phyloP scores from a whole-genome alignment of 1,140 invertebrate genomes.

The Agrypnia vestita region DNA sequence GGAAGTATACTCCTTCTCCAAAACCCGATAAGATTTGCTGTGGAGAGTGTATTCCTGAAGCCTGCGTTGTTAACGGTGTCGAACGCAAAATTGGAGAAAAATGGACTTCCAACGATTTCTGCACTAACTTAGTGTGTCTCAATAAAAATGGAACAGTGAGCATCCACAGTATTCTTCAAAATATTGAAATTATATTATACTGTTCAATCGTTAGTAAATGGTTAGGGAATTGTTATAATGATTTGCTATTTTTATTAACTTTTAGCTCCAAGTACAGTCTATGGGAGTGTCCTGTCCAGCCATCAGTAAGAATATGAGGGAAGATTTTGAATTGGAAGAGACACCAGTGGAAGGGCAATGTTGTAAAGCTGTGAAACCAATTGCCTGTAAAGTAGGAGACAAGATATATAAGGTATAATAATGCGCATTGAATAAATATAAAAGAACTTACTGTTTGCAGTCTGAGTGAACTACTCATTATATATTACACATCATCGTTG shows the following conservation, averaged over 20 bases:
- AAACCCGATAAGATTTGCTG: slow-evolving; percentile 72
- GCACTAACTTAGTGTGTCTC: slow-evolving; percentile 75
- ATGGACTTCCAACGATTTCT: slow-evolving; percentile 77
- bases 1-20: slow-evolving; percentile 50
- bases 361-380: slow-evolving; percentile 72
- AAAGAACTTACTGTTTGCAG: neutral
- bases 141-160: slow-evolving; percentile 67
- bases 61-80: slow-evolving; percentile 75
- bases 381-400: slow-evolving; percentile 74
- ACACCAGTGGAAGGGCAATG: slow-evolving; percentile 71
- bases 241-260: slow-evolving; percentile 27
- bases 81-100: slow-evolving; percentile 70
- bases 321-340: slow-evolving; percentile 72
- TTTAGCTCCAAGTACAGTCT: slow-evolving; percentile 69
- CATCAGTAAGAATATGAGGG: slow-evolving; percentile 65
- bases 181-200: neutral
- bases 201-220: neutral
- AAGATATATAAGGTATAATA: slow-evolving; percentile 70
- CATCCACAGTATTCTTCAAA: neutral
- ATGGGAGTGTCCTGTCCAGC: slow-evolving; percentile 67
- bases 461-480: neutral
- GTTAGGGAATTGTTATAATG: neutral
- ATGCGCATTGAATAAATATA: neutral
- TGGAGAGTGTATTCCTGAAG: slow-evolving; percentile 76
- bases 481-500: neutral